Evolutionary conservation across 2,797 vertebrate species (phyloP).

Genomic region (Poeciliopsis turneri): DNA sequence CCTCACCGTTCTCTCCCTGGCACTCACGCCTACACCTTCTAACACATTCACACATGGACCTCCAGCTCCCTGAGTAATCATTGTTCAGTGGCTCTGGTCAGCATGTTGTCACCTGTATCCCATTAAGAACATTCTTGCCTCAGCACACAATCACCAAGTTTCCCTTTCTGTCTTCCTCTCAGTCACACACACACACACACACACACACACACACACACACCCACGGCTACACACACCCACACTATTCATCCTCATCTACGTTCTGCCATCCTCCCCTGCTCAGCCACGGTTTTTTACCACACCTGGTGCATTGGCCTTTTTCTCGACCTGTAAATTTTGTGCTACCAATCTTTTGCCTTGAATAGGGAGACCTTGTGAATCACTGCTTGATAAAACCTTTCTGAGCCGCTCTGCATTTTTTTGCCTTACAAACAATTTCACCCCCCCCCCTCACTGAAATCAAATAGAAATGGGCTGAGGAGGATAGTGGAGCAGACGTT

Average conservation of each 20-base stretch:
- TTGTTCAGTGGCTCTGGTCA: constrained; percentile 78
- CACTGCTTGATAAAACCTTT: constrained; percentile 32
- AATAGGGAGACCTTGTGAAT: constrained; percentile 50
- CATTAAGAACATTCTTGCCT: constrained; percentile 81
- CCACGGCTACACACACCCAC: background rate
- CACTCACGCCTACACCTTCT: constrained; percentile 13
- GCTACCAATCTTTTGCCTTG: background rate
- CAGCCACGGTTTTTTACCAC: constrained; percentile 48
- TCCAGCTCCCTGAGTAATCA: constrained; percentile 73
- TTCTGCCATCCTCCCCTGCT: constrained; percentile 51
- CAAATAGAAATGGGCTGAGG: constrained; percentile 35
- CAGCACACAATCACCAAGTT: constrained; percentile 68
- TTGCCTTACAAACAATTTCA: constrained; percentile 16
- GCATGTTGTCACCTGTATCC: constrained; percentile 84
- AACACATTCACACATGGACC: constrained; percentile 27
- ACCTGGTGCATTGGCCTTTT: constrained; percentile 56
- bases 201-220: background rate
- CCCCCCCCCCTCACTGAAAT: constrained; percentile 30
- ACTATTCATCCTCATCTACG: constrained; percentile 40
- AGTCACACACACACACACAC: constrained; percentile 11
- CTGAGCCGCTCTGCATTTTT: constrained; percentile 36
- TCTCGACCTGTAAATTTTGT: constrained; percentile 24
- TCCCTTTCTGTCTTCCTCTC: constrained; percentile 19
- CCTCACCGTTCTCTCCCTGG: background rate
- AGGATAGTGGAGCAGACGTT: constrained; percentile 52